These are phyloP conservation scores for Drosophila nebulosa DNA, from an alignment of 1,140 invertebrate species.

Conservation along the genomic window DNA sequence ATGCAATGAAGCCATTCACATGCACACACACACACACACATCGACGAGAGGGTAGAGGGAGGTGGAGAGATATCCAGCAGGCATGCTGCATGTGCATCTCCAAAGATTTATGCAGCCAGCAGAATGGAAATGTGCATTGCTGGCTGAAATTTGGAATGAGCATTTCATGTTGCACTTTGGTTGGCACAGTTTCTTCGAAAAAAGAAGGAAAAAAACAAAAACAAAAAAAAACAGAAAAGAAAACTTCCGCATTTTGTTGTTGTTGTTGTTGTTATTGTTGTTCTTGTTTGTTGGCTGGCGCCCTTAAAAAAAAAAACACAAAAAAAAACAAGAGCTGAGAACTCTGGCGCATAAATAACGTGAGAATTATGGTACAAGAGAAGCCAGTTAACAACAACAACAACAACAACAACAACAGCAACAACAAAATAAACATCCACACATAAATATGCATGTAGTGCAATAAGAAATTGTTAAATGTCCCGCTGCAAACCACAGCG, in stretches of 20 bases:
- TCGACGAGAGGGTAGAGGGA: neutral
- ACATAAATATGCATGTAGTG: slow-evolving; percentile 71
- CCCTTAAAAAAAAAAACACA: slow-evolving; percentile 45
- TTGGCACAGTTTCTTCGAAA: slow-evolving; percentile 62
- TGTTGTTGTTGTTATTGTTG: neutral
- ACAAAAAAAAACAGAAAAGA: too few relatives aligned
- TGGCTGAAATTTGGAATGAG: slow-evolving; percentile 40
- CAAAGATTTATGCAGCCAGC: slow-evolving; percentile 58
- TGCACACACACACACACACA: slow-evolving; percentile 33
- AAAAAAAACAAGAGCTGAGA: slow-evolving; percentile 20
- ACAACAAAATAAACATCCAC: slow-evolving; percentile 31
- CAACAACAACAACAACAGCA: neutral
- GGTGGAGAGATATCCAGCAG: neutral
- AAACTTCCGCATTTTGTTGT: slow-evolving; percentile 69
- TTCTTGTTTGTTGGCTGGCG: slow-evolving; percentile 43
- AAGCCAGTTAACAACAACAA: slow-evolving; percentile 45
- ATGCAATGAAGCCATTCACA: slow-evolving; percentile 58
- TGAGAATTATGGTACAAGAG: slow-evolving; percentile 70
- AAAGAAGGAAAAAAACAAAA: too few relatives aligned
- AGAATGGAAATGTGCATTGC: slow-evolving; percentile 55
- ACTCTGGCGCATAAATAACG: slow-evolving; percentile 70
- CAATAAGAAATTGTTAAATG: slow-evolving; percentile 77
- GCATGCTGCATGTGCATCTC: slow-evolving; percentile 34
- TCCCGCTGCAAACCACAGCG: slow-evolving; percentile 28
- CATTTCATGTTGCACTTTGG: slow-evolving; percentile 73